Evolutionary conservation across 2,113 vertebrate genomes (phyloP).

Genomic region (Microcebus griseorufus): DNA sequence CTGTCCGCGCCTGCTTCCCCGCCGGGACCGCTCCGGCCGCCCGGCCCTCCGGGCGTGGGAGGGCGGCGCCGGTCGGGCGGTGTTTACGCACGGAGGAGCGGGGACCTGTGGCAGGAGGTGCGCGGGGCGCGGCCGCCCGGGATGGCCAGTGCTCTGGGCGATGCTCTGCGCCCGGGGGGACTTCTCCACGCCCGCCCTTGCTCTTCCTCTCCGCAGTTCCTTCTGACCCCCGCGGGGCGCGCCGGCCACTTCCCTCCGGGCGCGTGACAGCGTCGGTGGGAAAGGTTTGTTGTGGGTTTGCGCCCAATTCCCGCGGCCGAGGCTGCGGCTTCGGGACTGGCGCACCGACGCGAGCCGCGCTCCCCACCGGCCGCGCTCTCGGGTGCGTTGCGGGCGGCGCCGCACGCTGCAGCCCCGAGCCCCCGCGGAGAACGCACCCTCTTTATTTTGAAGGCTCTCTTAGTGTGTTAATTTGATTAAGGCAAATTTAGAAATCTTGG

Average conservation of each 20-base stretch:
- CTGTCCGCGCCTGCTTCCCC: neutral
- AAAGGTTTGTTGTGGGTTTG: constrained; percentile 32
- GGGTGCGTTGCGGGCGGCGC: neutral
- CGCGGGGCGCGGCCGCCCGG: neutral
- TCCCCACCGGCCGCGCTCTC: neutral
- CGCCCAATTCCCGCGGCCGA: neutral
- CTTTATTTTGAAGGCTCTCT: neutral
- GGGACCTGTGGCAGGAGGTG: neutral
- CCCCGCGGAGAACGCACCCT: neutral
- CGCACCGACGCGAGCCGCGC: neutral
- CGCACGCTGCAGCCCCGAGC: neutral
- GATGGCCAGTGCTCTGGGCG: neutral
- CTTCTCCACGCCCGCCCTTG: neutral
- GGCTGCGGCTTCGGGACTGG: neutral
- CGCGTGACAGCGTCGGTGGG: constrained; percentile 46
- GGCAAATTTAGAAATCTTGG: neutral
- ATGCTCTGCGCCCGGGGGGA: neutral
- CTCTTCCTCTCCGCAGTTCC: neutral
- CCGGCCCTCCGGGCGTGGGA: neutral
- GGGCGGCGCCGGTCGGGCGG: neutral
- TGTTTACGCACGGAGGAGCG: neutral
- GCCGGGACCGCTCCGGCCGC: neutral
- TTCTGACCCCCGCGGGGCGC: neutral
- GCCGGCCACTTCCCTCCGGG: neutral
- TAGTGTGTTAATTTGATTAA: neutral